Conservation (phyloP, 2,113 vertebrate species). For the Rhea pennata region DNA sequence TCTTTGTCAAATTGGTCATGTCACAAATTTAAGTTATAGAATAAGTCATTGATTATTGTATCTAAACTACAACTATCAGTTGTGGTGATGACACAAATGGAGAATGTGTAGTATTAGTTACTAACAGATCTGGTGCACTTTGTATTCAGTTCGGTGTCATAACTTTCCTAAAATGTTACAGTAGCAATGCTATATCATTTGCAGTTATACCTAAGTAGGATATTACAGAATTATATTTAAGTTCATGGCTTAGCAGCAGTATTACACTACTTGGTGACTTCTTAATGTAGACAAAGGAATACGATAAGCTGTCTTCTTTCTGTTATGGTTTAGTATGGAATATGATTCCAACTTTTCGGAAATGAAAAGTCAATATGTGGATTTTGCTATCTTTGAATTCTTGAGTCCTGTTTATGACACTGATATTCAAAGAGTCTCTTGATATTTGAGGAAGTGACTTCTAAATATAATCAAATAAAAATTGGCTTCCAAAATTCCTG, state of each 20-base stretch:
- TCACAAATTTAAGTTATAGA: background rate
- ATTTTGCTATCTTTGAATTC: background rate
- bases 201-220: rapidly evolving
- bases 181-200: background rate
- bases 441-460: constrained; percentile 11
- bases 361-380: background rate
- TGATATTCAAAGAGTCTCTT: constrained; percentile 1
- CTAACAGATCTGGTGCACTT: background rate
- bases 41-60: background rate
- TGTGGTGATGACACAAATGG: background rate
- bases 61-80: background rate
- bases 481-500: constrained; percentile 9
- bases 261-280: background rate
- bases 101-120: background rate
- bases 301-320: background rate
- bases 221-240: background rate
- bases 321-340: background rate
- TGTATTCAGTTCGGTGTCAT: too few species aligned
- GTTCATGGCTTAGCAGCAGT: background rate
- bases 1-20: background rate
- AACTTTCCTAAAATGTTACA: background rate
- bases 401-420: background rate
- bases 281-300: background rate
- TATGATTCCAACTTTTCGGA: background rate
- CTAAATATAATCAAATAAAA: constrained; percentile 22